A percentile compares a stretch with the other conserved stretches of the same genome.
phyloP scores from a whole-genome alignment of 2,797 vertebrate species.

The Champsocephalus gunnari region DNA sequence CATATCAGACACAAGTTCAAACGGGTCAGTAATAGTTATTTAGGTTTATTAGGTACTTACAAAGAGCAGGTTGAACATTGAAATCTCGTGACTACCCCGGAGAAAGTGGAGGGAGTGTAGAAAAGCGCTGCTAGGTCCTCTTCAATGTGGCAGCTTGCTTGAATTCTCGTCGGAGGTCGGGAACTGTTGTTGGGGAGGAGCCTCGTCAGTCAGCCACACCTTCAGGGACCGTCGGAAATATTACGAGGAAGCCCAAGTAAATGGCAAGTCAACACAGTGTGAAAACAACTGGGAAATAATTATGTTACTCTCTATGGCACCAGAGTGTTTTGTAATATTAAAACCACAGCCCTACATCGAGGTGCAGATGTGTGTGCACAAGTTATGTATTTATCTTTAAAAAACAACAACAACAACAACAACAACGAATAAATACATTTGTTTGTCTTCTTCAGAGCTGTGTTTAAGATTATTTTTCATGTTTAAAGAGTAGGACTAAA shows the following conservation, averaged over 20 bases:
- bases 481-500: not conserved
- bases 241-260: not conserved
- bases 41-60: constrained; percentile 76
- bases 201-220: constrained; percentile 46
- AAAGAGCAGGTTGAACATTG: constrained; percentile 89
- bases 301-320: not conserved
- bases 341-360: not conserved
- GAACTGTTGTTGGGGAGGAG: constrained; percentile 75
- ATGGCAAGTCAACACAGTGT: not conserved
- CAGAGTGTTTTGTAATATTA: not conserved
- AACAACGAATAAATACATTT: not conserved
- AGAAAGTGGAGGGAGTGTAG: constrained; percentile 85
- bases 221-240: constrained; percentile 56
- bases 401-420: not conserved
- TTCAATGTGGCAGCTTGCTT: constrained; percentile 81
- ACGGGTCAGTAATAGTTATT: not conserved
- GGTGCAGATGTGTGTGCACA: not conserved
- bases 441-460: not conserved
- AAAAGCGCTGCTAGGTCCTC: constrained; percentile 78
- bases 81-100: constrained; percentile 87
- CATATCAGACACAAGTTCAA: not conserved
- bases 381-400: too few species aligned
- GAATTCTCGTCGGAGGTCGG: constrained; percentile 63
- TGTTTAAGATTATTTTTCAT: not conserved
- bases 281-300: not conserved